Percentiles rank a stretch among this genome's conserved stretches.
These are phyloP conservation scores for Apteryx owenii DNA, from an alignment of 2,113 vertebrate species.

Conservation along the genomic window DNA sequence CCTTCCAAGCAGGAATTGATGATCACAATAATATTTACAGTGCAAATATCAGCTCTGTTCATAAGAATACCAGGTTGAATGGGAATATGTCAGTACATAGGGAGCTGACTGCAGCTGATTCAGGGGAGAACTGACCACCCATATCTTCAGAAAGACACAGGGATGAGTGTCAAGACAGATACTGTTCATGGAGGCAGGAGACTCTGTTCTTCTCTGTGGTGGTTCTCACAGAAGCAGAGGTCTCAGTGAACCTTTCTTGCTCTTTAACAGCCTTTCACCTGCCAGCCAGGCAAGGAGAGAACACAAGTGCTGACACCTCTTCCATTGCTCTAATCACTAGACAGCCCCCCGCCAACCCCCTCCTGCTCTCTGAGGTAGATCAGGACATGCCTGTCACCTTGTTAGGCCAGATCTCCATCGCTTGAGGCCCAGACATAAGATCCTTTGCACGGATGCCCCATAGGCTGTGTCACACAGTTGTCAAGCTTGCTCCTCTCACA, in stretches of 20 bases:
- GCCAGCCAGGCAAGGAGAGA: background rate
- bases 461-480: background rate
- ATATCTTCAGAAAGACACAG: background rate
- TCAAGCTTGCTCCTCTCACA: background rate
- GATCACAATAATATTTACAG: background rate
- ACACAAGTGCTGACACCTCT: background rate
- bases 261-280: background rate
- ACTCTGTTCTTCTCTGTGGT: background rate
- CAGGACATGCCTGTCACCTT: background rate
- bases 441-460: too few relatives aligned
- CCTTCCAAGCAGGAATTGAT: background rate
- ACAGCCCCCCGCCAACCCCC: background rate
- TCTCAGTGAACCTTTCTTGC: background rate
- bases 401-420: rapidly evolving
- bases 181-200: background rate
- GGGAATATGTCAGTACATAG: background rate
- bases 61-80: background rate
- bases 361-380: rapidly evolving
- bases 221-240: background rate
- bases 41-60: background rate
- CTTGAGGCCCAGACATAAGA: rapidly evolving
- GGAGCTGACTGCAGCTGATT: background rate
- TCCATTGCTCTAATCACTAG: background rate
- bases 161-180: background rate
- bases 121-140: background rate